Conservation (phyloP, 2,113 vertebrate species). For the Scomber scombrus region DNA sequence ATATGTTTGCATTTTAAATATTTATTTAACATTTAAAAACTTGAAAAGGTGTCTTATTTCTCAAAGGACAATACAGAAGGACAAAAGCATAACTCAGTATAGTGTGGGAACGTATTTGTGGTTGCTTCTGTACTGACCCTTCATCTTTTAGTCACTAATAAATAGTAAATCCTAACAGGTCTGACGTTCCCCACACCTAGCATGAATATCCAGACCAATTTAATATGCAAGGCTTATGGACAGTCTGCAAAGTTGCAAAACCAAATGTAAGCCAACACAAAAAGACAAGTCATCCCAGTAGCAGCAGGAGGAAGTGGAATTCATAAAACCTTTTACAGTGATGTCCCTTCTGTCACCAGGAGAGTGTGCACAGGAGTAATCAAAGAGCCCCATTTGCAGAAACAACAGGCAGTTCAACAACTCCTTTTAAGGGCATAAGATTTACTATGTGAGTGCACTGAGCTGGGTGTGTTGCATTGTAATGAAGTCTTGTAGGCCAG, state of each 20-base stretch:
- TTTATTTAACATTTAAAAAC: too few species aligned
- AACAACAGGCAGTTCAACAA: conserved; percentile 72
- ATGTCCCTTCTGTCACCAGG: conserved; percentile 35
- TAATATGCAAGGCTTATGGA: not conserved
- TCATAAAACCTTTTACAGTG: not conserved
- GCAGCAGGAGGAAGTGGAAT: not conserved
- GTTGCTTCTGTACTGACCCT: not conserved
- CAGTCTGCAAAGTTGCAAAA: too few species aligned
- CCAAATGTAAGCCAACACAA: not conserved
- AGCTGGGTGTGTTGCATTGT: conserved; percentile 79
- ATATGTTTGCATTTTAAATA: too few species aligned
- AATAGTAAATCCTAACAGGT: not conserved
- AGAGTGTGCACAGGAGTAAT: conserved; percentile 63
- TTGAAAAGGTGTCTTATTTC: too few species aligned
- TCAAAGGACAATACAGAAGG: not conserved
- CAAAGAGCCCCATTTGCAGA: conserved; percentile 12
- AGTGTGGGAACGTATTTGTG: not conserved
- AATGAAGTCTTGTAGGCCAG: conserved; percentile 44
- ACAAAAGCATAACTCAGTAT: too few species aligned
- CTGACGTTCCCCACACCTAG: not conserved
- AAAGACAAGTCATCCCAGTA: not conserved
- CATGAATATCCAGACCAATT: too few species aligned
- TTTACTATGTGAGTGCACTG: conserved; percentile 52
- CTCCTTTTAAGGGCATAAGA: conserved; percentile 86
- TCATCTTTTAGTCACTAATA: not conserved